phyloP scores from a whole-genome alignment of 1,140 invertebrate species.

The Oreohelix idahoensis region DNA sequence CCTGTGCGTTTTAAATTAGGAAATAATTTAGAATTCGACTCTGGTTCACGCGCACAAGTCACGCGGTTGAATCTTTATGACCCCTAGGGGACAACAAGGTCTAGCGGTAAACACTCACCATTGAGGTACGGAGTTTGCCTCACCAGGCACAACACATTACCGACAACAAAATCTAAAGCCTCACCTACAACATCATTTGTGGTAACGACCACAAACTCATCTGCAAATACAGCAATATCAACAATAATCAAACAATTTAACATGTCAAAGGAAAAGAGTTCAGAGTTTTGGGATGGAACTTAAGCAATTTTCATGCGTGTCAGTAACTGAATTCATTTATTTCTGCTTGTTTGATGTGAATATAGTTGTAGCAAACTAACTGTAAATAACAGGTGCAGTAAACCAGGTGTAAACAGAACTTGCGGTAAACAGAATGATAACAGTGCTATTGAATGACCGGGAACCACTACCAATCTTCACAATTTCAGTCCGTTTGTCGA shows the following conservation, averaged over 20 bases:
- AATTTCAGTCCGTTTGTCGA: background rate
- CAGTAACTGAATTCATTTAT: background rate
- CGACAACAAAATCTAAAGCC: background rate
- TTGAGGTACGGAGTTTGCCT: background rate
- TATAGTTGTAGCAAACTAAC: background rate
- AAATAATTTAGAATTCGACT: slow-evolving; percentile 7
- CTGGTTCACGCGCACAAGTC: background rate
- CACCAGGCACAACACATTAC: background rate
- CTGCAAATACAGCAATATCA: background rate
- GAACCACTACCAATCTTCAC: background rate
- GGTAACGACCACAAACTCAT: background rate
- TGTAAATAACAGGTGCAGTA: background rate
- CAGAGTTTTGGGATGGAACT: background rate
- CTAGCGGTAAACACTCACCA: background rate
- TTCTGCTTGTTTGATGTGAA: background rate
- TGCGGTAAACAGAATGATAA: background rate
- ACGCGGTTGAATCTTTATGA: background rate
- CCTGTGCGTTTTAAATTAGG: background rate
- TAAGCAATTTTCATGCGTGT: background rate
- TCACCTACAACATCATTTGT: slow-evolving; percentile 8
- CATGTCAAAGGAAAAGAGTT: background rate
- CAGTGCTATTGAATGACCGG: background rate
- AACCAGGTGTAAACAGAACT: background rate
- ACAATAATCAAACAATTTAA: background rate
- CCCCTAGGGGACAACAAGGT: background rate